phyloP scores from a whole-genome alignment of 2,797 vertebrate genomes.

The Sebastes diploproa region DNA sequence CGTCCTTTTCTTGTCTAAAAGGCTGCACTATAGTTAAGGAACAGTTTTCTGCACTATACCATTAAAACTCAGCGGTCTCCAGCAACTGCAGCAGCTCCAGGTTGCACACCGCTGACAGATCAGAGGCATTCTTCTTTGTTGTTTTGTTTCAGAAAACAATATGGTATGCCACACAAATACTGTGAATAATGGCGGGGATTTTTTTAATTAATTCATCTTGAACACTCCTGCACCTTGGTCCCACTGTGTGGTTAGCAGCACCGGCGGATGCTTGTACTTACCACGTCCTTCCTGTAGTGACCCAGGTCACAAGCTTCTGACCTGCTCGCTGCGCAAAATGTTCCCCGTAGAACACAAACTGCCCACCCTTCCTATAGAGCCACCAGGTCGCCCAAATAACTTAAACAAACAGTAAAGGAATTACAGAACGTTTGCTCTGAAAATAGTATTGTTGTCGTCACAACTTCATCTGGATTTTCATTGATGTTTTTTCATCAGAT shows the following conservation, averaged over 20 bases:
- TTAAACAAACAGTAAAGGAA: conserved; percentile 23
- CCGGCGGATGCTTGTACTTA: conserved; percentile 72
- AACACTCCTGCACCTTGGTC: conserved; percentile 6
- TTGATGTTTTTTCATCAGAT: not conserved
- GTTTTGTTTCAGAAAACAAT: not conserved
- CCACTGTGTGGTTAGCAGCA: conserved; percentile 30
- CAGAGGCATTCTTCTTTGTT: not conserved
- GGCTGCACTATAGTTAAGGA: not conserved
- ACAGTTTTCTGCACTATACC: not conserved
- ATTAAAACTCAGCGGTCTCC: not conserved
- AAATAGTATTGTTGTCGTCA: not conserved
- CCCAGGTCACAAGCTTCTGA: conserved; percentile 67
- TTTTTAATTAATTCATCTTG: not conserved
- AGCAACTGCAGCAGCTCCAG: not conserved
- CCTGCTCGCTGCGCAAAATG: conserved; percentile 62
- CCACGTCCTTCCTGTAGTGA: conserved; percentile 83
- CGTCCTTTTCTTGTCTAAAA: not conserved
- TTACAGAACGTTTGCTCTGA: not conserved
- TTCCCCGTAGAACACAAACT: conserved; percentile 51
- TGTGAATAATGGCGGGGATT: not conserved
- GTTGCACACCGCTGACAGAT: not conserved
- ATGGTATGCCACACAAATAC: not conserved
- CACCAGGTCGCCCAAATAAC: conserved; percentile 37
- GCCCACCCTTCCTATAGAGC: conserved; percentile 67
- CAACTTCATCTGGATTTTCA: not conserved